Evolutionary conservation across 2,113 vertebrate genomes (phyloP), one percentile per base, ranked within the genome.

Genomic region (Sceloporus undulatus): DNA sequence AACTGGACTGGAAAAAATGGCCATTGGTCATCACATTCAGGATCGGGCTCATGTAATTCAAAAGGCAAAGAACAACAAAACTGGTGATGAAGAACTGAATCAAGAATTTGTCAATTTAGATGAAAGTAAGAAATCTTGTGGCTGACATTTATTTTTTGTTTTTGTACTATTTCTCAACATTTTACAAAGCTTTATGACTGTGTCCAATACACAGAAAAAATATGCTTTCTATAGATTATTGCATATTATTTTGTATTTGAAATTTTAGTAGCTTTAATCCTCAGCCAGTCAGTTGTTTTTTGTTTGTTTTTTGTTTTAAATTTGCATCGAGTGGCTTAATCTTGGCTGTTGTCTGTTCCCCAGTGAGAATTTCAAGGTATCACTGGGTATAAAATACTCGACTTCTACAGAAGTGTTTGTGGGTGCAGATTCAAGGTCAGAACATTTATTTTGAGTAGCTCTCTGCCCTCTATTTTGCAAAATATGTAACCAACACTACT

Each of bases 81-180:
- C 98, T 7, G 98, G 99, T 42, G 97, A 98, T 77, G 97, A 96
- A 89, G 99, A 99, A 95, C 68, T 99, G 86, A 98, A 97, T 93
- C 98, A 99, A 80, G 98, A 99, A 92, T 99, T 99, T 92, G 95
- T 98, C 95, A 99, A 99, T 91, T 75, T 99, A 95, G 98, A 98
- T 93, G 99, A 99, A 96, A 94, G 99, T 99, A 95, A 77, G 98
- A 95, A 29, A 18, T 56, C 25, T 2, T 10, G 1, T 11, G 11
- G 77, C 48, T 23, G 0, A 9, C 56, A 23, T 68, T 23, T 52
- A 0, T 6, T 40, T 66, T 10, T 38, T 65, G 23, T 18, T 42
- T 34, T 10, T 4, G 9, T 13, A 9, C n/a, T 73, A 82, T n/a
- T 29, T 68, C 1, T 76, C 40, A 38, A 8, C 40, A 78, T 62